Conservation (phyloP, 2,888 invertebrate species). For the Parapristionchus giblindavisi region DNA sequence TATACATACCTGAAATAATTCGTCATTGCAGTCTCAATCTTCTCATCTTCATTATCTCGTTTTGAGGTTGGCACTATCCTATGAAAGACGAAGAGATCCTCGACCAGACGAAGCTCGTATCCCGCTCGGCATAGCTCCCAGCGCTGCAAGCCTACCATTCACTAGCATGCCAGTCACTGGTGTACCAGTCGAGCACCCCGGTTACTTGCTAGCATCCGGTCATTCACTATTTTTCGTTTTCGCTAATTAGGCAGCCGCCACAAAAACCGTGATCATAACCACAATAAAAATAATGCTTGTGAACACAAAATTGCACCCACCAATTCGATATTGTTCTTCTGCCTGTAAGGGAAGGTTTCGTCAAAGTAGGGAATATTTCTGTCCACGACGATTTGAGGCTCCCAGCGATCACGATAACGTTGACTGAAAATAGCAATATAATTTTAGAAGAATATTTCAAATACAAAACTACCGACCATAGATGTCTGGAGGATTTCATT, state of each 20-base stretch:
- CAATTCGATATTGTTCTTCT: slow-evolving; percentile 49
- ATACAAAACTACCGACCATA: too few relatives aligned
- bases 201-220: too few relatives aligned
- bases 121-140: slow-evolving; percentile 53
- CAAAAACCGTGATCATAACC: neutral
- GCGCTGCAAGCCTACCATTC: slow-evolving; percentile 40
- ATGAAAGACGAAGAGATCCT: slow-evolving; percentile 52
- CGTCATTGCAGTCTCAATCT: neutral
- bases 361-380: slow-evolving; percentile 47
- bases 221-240: too few relatives aligned
- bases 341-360: slow-evolving; percentile 43
- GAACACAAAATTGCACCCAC: slow-evolving; percentile 32
- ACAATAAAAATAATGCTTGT: neutral
- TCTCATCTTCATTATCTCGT: neutral
- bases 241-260: too few relatives aligned
- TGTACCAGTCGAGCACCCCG: too few relatives aligned
- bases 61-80: slow-evolving; percentile 6
- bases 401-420: slow-evolving; percentile 37
- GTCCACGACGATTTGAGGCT: slow-evolving; percentile 47
- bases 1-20: slow-evolving; percentile 21
- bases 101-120: slow-evolving; percentile 46
- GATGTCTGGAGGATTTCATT: too few relatives aligned
- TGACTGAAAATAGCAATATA: neutral
- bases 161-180: too few relatives aligned
- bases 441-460: too few relatives aligned